A percentile compares a stretch with the other conserved stretches of the same genome.
Evolutionary conservation across 2,113 vertebrate genomes (phyloP).

Genomic region (Neopipo cinnamomea): DNA sequence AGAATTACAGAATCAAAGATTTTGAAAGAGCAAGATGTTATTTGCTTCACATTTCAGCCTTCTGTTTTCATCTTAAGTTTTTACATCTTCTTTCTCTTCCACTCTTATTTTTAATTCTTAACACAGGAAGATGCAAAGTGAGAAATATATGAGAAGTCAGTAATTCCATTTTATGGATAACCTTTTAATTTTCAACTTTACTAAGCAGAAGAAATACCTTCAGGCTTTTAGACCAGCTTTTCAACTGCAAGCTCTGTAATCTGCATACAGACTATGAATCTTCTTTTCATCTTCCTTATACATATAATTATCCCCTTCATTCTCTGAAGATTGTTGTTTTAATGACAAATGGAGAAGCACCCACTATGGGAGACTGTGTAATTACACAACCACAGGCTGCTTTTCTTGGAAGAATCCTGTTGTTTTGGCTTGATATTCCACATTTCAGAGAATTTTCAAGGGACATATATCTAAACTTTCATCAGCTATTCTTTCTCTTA

Average conservation of each 20-base stretch:
- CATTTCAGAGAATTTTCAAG: background rate
- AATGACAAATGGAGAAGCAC: background rate
- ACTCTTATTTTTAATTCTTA: background rate
- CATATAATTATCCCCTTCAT: background rate
- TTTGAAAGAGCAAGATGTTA: background rate
- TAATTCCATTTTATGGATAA: background rate
- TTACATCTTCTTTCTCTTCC: background rate
- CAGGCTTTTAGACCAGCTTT: background rate
- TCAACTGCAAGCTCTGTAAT: background rate
- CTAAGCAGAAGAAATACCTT: background rate
- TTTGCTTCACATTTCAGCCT: background rate
- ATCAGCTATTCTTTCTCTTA: background rate
- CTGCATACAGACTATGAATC: background rate
- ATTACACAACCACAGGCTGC: background rate
- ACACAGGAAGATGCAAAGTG: background rate
- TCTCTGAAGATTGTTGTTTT: background rate
- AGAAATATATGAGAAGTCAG: background rate
- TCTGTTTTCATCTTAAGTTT: background rate
- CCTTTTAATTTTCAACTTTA: background rate
- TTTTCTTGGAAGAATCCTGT: background rate
- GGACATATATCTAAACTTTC: background rate
- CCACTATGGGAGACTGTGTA: background rate
- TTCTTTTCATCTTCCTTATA: background rate
- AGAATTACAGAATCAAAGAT: background rate
- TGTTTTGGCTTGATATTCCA: background rate